Conservation (phyloP, 2,888 invertebrate species). For the Ormyrus nitidulus region DNA sequence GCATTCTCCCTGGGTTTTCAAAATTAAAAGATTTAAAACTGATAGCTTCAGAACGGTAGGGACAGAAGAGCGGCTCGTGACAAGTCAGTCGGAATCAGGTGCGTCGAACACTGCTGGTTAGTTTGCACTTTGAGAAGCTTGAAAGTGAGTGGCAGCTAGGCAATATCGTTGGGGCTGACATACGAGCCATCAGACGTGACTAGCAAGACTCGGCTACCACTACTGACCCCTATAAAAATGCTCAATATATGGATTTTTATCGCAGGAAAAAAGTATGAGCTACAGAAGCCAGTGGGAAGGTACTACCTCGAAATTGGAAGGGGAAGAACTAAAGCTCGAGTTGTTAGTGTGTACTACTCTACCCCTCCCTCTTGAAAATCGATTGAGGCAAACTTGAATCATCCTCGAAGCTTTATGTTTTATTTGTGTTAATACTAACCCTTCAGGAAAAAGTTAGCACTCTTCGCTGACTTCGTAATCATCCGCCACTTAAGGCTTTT, state of each 20-base stretch:
- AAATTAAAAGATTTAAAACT: not conserved
- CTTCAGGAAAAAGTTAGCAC: too few relatives aligned
- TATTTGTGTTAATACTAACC: not conserved
- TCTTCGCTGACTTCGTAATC: too few relatives aligned
- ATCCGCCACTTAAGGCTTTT: too few relatives aligned
- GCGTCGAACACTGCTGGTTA: constrained; percentile 28
- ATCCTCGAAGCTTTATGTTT: not conserved
- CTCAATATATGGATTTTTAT: constrained; percentile 71
- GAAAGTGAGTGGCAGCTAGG: not conserved
- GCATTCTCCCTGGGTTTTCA: constrained; percentile 54
- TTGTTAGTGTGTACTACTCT: not conserved
- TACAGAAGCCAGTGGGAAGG: not conserved
- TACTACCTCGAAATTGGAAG: not conserved
- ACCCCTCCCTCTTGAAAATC: not conserved
- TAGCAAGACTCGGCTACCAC: constrained; percentile 58
- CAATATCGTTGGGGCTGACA: constrained; percentile 10
- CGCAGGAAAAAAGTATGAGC: constrained; percentile 12
- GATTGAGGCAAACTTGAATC: constrained; percentile 7
- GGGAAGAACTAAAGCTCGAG: not conserved
- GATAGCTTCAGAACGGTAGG: not conserved
- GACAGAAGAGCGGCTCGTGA: not conserved
- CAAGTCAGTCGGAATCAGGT: constrained; percentile 25
- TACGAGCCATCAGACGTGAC: constrained; percentile 56
- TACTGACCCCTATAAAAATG: constrained; percentile 71
- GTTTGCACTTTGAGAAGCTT: constrained; percentile 10